Base-by-base conservation (phyloP, 2,113 vertebrate species). In the Callaeas wilsoni region DNA sequence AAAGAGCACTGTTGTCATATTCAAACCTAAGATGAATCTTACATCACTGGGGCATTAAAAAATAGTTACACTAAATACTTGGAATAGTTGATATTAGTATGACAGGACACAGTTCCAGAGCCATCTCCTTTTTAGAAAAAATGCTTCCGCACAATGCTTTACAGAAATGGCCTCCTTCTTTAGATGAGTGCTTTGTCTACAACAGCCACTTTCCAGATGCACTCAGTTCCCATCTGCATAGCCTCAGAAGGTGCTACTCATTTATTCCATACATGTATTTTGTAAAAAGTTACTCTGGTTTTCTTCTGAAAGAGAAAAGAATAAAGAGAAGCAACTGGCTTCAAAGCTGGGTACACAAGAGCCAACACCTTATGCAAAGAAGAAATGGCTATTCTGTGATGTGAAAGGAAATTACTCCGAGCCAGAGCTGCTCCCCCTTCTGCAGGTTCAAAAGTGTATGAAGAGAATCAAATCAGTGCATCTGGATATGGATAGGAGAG, bases 401-500 rank as follows among this genome's bases (percentile, higher is more conserved):
- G 26, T 16, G 47, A 44, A 73, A 79, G 27, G 33, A 53, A 85
- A 62, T 57, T 2, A 23, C 21, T 1, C 0, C 1, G 18, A 82
- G 41, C 11, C 23, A 42, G 71, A 30, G 30, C 42, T 57, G 50
- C 16, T 88, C 13, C 49, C 65, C 30, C 41, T 56, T 33, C 67
- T 74, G 14, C 41, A 50, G 30, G 21, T 32, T 73, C 42, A 55
- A 46, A 77, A 20, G 35, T 5, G 2, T 0, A 8, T 12, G 37
- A 56, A 85, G 49, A 56, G 12, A 62, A 87, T 21, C 46, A 37
- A 47, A 64, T 7, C 1, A 0, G 27, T 10, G 4, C 14, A 13
- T 52, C 44, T 56, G 49, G 20, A 17, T 18, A 35, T 0, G 0
- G 30, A 42, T 0, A 55, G 42, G 7, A 35, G 11, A 39, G 44